Evolutionary conservation across 2,113 vertebrate species (phyloP).

Genomic region (Corvus cornix): DNA sequence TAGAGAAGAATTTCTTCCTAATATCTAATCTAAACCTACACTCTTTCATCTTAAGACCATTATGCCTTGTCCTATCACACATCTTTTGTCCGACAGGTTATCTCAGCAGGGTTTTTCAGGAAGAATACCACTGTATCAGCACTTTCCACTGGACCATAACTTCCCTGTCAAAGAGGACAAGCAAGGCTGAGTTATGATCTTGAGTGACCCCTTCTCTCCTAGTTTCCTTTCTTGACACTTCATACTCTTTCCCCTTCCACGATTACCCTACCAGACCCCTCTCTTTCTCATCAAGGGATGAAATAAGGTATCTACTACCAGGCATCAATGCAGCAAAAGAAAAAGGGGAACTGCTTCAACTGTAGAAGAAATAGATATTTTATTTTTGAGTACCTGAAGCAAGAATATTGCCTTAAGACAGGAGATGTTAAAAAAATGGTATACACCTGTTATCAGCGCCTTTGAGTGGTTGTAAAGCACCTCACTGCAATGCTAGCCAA

Average conservation of each 20-base stretch:
- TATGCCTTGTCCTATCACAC: accelerated
- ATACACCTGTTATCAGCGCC: neutral
- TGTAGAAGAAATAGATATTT: neutral
- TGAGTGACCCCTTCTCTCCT: neutral
- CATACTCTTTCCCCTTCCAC: neutral
- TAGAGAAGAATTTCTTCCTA: neutral
- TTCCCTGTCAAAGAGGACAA: neutral
- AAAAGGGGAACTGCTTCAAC: neutral
- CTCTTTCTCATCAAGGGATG: neutral
- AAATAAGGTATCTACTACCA: neutral
- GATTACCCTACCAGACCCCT: neutral
- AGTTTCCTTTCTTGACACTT: neutral
- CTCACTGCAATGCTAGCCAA: neutral
- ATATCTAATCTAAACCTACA: neutral
- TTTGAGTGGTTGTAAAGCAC: neutral
- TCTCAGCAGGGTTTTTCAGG: neutral
- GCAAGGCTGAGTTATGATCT: neutral
- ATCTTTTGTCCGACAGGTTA: neutral
- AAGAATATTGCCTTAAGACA: neutral
- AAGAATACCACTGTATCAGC: neutral
- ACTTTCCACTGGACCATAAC: neutral
- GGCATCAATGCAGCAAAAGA: neutral
- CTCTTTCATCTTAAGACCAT: neutral
- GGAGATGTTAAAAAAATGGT: neutral
- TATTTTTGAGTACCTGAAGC: neutral